Conservation (phyloP, 2,888 invertebrate species). For the Dione juno region DNA sequence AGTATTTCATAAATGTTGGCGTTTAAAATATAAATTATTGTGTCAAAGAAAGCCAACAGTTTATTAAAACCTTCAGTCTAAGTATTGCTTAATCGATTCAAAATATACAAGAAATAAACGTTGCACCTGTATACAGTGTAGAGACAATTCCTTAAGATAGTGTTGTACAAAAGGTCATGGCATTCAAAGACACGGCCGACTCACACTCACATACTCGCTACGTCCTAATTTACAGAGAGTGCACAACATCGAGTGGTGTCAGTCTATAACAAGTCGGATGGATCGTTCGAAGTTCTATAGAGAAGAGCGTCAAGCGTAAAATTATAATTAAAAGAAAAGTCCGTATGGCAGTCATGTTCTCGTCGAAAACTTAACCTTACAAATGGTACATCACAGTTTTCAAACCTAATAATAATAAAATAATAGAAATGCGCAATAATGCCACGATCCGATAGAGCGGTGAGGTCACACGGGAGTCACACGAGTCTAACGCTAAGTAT, state of each 20-base stretch:
- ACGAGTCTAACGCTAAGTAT: conserved; percentile 69
- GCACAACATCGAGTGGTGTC: conserved; percentile 81
- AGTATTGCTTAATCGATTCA: conserved; percentile 79
- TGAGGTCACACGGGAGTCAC: conserved; percentile 78
- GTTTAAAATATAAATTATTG: conserved; percentile 64
- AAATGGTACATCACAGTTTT: conserved; percentile 77
- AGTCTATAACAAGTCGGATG: conserved; percentile 83
- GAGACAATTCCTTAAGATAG: conserved; percentile 70
- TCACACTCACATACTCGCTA: conserved; percentile 22
- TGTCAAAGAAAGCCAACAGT: conserved; percentile 67
- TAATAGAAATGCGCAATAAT: conserved; percentile 54
- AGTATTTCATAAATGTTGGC: conserved; percentile 78
- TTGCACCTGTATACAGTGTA: conserved; percentile 65
- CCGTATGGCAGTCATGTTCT: conserved; percentile 59
- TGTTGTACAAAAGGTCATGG: conserved; percentile 57
- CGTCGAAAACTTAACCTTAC: conserved; percentile 58
- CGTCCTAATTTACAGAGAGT: conserved; percentile 76
- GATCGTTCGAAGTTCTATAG: conserved; percentile 62
- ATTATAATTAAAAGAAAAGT: conserved; percentile 39
- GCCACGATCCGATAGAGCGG: conserved; percentile 67
- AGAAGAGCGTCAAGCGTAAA: conserved; percentile 46
- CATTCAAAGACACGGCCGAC: conserved; percentile 49
- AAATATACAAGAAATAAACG: conserved; percentile 72
- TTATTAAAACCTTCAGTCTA: conserved; percentile 80
- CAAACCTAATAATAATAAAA: conserved; percentile 62